These are phyloP conservation scores for Oreotrochilus melanogaster DNA, from an alignment of 2,113 vertebrate genomes.

Conservation along the genomic window DNA sequence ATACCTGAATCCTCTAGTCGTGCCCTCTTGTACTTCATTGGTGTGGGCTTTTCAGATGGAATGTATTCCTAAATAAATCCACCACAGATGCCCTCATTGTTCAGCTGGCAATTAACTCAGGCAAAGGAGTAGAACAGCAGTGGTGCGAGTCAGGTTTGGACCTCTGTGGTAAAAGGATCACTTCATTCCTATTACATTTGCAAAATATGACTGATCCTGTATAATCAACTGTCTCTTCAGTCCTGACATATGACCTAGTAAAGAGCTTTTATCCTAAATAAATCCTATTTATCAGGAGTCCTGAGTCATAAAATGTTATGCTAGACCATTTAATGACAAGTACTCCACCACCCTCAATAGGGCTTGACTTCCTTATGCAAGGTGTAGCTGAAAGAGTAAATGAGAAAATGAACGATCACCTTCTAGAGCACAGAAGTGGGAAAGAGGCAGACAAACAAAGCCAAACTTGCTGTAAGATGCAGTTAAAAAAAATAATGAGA, in stretches of 20 bases:
- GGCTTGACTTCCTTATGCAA: not conserved
- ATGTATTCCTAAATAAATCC: constrained; percentile 36
- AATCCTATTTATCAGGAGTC: constrained; percentile 17
- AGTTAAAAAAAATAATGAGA: not conserved
- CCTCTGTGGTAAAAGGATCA: not conserved
- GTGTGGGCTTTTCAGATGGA: not conserved
- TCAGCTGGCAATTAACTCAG: constrained; percentile 25
- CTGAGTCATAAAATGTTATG: constrained; percentile 29
- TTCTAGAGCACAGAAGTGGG: not conserved
- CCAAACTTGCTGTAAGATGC: not conserved
- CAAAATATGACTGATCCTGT: constrained; percentile 25
- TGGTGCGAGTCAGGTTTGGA: not conserved
- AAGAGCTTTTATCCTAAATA: constrained; percentile 50
- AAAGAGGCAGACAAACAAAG: not conserved
- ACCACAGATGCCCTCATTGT: not conserved
- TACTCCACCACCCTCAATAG: not conserved
- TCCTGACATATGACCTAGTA: constrained; percentile 19
- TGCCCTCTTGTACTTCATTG: constrained; percentile 13
- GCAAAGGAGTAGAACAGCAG: not conserved
- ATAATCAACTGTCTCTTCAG: constrained; percentile 39
- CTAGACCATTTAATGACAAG: constrained; percentile 7
- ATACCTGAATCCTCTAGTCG: not conserved
- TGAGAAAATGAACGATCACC: not conserved
- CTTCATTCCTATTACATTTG: not conserved
- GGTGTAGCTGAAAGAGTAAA: not conserved